Evolutionary conservation across 1,140 invertebrate species (phyloP).

Genomic region (Drosophila kurseongensis): DNA sequence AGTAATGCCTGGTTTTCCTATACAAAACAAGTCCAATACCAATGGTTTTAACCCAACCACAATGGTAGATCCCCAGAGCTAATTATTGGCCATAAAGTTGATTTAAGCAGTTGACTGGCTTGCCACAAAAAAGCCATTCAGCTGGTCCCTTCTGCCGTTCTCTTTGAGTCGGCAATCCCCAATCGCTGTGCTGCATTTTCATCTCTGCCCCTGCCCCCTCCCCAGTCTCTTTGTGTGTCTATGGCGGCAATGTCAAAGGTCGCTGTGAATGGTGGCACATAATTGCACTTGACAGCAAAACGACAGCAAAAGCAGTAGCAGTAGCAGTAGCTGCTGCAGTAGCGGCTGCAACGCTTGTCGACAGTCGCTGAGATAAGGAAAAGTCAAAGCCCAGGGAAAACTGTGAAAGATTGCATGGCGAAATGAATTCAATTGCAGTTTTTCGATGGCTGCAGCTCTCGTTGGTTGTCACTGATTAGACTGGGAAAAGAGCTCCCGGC

Average conservation of each 20-base stretch:
- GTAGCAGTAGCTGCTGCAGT: constrained; percentile 27
- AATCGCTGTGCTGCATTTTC: background rate
- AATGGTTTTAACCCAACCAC: background rate
- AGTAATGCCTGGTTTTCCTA: no score
- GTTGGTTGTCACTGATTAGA: constrained; percentile 67
- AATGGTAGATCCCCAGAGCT: background rate
- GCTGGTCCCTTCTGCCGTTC: constrained; percentile 25
- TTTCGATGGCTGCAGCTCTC: constrained; percentile 44
- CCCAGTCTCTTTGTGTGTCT: constrained; percentile 41
- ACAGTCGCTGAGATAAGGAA: constrained; percentile 45
- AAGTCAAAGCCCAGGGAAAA: constrained; percentile 52
- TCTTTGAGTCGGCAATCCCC: constrained; percentile 3
- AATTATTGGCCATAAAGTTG: constrained; percentile 38
- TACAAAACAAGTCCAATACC: background rate
- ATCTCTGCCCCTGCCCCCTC: constrained; percentile 22
- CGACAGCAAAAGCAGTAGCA: constrained; percentile 30
- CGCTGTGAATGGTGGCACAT: constrained; percentile 54
- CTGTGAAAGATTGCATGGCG: constrained; percentile 75
- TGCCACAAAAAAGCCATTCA: constrained; percentile 20
- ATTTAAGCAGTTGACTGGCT: constrained; percentile 17
- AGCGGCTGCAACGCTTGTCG: constrained; percentile 28
- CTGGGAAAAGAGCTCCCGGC: constrained; percentile 40
- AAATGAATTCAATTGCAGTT: constrained; percentile 74
- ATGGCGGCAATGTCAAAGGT: constrained; percentile 67
- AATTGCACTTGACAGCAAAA: constrained; percentile 56